Base-by-base conservation (phyloP, 2,888 invertebrate genomes). In the Amiota mariae region DNA sequence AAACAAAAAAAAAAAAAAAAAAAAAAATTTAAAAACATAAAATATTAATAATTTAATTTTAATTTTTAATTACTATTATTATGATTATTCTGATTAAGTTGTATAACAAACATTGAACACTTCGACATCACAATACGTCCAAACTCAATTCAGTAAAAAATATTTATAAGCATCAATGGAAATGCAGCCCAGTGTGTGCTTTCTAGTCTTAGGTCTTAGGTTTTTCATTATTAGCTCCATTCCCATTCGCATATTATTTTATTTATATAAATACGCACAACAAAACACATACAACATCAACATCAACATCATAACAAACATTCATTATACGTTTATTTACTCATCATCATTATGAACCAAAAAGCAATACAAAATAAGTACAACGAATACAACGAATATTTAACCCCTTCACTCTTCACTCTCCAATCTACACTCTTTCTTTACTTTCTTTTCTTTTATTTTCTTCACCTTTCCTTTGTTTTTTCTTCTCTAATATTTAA, bases 61-160 rank as follows among this genome's bases (percentile, higher is more conserved):
- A 59, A 59, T 36, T 36, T 36, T 36, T 24, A 24, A 24, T 24
- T 24, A 24, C 3, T 24, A 24, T 24, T 24, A 24, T 15, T 59
- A 15, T 36, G 18, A 11, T 59, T 20, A 20, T 20, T 15, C 59
- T 59, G 20, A 59, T 59, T 59, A 59, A 59, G 77, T 77, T 74
- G 75, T 76, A 79, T 76, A 68, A 68, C 66, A 48, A 61, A 75
- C 77, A 79, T 68, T 76, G 66, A 67, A 79, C 78, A 80, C 67
- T 68, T 51, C 54, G 68, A 85, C 86, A 87, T 87, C 87, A 84
- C 86, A 84, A 86, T 86, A 86, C 87, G 87, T 87, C 87, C 87
- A 87, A 82, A 80, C 82, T 78, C 82, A 83, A 82, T 80, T 81
- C 82, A 84, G 82, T 82, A 84, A 82, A 20, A 61, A 24, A 3